These are phyloP conservation scores for Bungarus multicinctus DNA, from an alignment of 2,113 vertebrate genomes.

Conservation along the genomic window DNA sequence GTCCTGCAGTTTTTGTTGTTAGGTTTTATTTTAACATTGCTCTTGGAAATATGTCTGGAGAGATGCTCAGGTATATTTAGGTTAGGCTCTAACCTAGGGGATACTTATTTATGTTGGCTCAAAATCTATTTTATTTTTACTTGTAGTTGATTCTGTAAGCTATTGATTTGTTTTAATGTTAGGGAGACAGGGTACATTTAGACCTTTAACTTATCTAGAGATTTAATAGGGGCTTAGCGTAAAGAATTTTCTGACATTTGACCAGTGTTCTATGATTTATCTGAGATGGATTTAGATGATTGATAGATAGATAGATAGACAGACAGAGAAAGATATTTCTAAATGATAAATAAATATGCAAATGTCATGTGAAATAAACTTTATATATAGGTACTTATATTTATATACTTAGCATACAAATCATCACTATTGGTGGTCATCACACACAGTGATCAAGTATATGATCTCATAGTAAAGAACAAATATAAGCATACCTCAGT, in stretches of 20 bases:
- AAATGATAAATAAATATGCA: too few relatives aligned
- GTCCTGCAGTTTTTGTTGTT: neutral
- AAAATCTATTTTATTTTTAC: neutral
- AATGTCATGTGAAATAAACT: too few relatives aligned
- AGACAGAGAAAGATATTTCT: too few relatives aligned
- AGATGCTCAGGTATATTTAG: neutral
- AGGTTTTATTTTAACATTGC: neutral
- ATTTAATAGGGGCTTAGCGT: neutral
- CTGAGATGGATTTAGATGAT: neutral
- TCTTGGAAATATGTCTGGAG: neutral
- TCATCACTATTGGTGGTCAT: neutral
- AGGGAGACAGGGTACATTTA: neutral
- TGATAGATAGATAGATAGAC: too few relatives aligned
- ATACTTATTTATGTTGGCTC: neutral
- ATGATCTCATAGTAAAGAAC: neutral
- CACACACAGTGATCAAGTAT: neutral
- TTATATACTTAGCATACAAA: neutral
- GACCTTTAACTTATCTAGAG: neutral
- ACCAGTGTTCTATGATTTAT: neutral
- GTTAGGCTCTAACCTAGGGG: neutral
- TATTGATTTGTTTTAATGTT: constrained; percentile 7
- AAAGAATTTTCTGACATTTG: neutral
- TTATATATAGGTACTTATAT: neutral
- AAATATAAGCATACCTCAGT: neutral
- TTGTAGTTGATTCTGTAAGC: neutral